These are phyloP conservation scores for Pitangus sulphuratus DNA, from an alignment of 2,797 vertebrate species.

Conservation along the genomic window DNA sequence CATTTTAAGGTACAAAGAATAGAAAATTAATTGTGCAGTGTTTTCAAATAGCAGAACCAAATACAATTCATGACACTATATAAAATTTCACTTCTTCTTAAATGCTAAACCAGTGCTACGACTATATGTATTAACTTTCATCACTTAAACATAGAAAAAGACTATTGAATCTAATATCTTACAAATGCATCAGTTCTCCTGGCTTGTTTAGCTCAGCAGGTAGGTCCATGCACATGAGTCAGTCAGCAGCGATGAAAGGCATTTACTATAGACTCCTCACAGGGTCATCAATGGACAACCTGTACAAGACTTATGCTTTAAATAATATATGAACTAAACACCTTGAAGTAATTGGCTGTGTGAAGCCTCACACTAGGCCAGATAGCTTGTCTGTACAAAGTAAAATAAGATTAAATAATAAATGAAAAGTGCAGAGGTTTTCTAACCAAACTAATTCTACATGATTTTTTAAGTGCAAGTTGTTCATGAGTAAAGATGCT, in stretches of 20 bases:
- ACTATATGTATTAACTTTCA: background rate
- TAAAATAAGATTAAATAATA: conserved; percentile 91
- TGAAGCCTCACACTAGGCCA: conserved; percentile 80
- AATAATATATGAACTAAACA: conserved; percentile 91
- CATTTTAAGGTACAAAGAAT: background rate
- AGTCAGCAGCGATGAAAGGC: conserved; percentile 83
- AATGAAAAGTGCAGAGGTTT: conserved; percentile 81
- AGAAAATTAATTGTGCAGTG: fast-evolving
- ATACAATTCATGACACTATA: background rate
- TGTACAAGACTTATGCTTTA: conserved; percentile 85
- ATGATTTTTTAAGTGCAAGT: conserved; percentile 24
- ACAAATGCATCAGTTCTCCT: conserved; percentile 45
- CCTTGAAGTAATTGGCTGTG: conserved; percentile 87
- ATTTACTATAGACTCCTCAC: conserved; percentile 77
- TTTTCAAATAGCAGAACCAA: background rate
- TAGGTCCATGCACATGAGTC: conserved; percentile 58
- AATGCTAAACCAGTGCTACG: background rate
- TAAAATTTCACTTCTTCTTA: conserved; percentile 4
- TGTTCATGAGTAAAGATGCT: conserved; percentile 28
- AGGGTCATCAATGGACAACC: conserved; percentile 83
- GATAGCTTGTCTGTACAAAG: conserved; percentile 87
- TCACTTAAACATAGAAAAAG: conserved; percentile 19
- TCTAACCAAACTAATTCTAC: conserved; percentile 70
- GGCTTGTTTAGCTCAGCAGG: conserved; percentile 73
- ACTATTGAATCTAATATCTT: conserved; percentile 46